Evolutionary conservation across 2,888 invertebrate species (phyloP).

Genomic region (Tethea ocularis): DNA sequence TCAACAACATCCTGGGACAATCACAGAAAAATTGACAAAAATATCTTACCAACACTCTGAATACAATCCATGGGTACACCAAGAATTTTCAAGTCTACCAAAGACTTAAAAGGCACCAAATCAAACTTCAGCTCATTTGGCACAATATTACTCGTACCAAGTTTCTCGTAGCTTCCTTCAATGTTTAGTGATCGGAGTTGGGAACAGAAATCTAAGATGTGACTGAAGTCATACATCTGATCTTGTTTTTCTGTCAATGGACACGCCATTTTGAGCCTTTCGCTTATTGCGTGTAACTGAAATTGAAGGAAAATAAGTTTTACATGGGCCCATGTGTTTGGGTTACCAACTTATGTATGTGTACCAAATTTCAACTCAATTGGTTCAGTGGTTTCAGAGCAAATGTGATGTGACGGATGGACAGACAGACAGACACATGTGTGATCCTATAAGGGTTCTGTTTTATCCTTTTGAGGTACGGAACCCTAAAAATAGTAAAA

Average conservation of each 20-base stretch:
- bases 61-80: conserved; percentile 88
- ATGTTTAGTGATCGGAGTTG: conserved; percentile 88
- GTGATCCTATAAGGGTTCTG: no score
- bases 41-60: conserved; percentile 83
- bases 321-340: no score
- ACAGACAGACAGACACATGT: no score
- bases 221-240: conserved; percentile 94
- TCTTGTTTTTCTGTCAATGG: conserved; percentile 91
- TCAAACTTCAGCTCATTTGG: conserved; percentile 92
- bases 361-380: no score
- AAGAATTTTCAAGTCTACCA: conserved; percentile 88
- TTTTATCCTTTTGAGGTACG: no score
- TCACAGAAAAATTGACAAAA: not conserved
- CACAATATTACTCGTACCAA: conserved; percentile 93
- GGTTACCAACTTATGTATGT: no score
- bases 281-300: conserved; percentile 95
- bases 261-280: conserved; percentile 93
- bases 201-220: conserved; percentile 94
- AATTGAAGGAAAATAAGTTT: conserved; percentile 46
- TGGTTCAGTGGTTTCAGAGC: no score
- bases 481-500: no score
- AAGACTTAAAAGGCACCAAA: conserved; percentile 91
- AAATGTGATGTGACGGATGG: no score
- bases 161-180: conserved; percentile 86
- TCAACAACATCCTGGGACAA: no score